phyloP scores from a whole-genome alignment of 2,888 invertebrate genomes.

The Apodemia mormo region DNA sequence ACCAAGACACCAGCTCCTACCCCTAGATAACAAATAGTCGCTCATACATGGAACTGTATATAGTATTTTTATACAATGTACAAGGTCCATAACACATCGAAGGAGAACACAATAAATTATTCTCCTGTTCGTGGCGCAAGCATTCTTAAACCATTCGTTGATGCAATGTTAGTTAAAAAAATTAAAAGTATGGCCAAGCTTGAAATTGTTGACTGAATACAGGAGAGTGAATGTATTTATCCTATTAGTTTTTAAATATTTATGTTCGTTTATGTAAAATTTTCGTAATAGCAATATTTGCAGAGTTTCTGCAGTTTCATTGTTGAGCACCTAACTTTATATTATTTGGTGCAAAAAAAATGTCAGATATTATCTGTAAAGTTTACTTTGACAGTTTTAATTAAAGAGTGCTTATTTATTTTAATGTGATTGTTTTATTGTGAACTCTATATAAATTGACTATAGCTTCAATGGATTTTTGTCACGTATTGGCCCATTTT shows the following conservation, averaged over 20 bases:
- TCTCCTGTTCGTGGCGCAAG: conserved; percentile 2
- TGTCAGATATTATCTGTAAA: conserved; percentile 70
- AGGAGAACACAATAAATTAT: conserved; percentile 17
- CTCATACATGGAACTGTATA: conserved; percentile 32
- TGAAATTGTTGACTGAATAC: conserved; percentile 59
- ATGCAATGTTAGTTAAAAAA: conserved; percentile 10
- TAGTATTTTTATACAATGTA: conserved; percentile 48
- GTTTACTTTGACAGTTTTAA: conserved; percentile 70
- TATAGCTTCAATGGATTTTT: too few species aligned
- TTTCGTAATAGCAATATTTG: conserved; percentile 54
- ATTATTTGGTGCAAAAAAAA: conserved; percentile 55
- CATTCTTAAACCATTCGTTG: not conserved
- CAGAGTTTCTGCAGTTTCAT: conserved; percentile 56
- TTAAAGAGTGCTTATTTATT: conserved; percentile 73
- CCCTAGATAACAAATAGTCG: conserved; percentile 48
- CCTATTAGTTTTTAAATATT: conserved; percentile 71
- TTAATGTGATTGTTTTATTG: conserved; percentile 18
- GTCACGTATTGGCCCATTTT: not conserved
- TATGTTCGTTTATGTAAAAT: conserved; percentile 58
- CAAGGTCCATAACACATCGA: conserved; percentile 46
- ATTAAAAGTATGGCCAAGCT: conserved; percentile 51
- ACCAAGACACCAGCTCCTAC: conserved; percentile 74
- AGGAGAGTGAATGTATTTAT: conserved; percentile 75
- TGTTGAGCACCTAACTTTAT: conserved; percentile 56
- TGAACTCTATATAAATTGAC: not conserved